Conservation (phyloP, 2,113 vertebrate genomes). For the Engraulis encrasicolus region DNA sequence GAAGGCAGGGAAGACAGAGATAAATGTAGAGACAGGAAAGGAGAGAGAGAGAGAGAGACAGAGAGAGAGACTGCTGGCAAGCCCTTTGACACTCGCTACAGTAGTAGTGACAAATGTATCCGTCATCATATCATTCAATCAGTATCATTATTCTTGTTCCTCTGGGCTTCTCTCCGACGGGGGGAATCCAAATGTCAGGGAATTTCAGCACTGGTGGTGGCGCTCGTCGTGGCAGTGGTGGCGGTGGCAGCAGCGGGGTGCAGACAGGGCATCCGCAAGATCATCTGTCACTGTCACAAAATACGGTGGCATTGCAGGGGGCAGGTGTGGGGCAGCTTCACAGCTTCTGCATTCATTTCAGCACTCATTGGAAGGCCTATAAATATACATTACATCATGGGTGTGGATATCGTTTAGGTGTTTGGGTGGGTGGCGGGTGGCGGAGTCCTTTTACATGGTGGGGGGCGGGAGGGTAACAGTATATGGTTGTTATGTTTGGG, state of each 20-base stretch:
- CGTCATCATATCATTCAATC: conserved; percentile 30
- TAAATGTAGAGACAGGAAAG: too few species aligned
- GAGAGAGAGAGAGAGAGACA: too few species aligned
- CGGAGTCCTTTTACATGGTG: too few species aligned
- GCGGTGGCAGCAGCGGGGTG: conserved; percentile 15
- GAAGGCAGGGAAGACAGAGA: too few species aligned
- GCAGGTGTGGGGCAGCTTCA: neutral
- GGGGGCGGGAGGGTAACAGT: too few species aligned
- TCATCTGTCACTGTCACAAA: conserved; percentile 33
- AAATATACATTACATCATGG: too few species aligned
- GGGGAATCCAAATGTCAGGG: conserved; percentile 38
- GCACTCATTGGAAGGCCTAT: neutral
- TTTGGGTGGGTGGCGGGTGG: too few species aligned
- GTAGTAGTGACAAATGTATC: conserved; percentile 38
- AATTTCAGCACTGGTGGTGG: too few species aligned
- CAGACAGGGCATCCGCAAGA: conserved; percentile 23
- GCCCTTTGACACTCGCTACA: neutral
- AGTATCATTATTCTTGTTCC: conserved; percentile 29
- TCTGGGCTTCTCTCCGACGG: neutral
- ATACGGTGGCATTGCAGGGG: neutral
- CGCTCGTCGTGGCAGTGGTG: too few species aligned
- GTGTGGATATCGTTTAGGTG: too few species aligned
- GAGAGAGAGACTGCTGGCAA: too few species aligned
- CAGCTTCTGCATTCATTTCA: neutral
- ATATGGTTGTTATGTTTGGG: too few species aligned